A percentile compares a stretch with the other conserved stretches of the same genome.
Conservation (phyloP, 1,140 invertebrate genomes). For the Platyura marginata region DNA sequence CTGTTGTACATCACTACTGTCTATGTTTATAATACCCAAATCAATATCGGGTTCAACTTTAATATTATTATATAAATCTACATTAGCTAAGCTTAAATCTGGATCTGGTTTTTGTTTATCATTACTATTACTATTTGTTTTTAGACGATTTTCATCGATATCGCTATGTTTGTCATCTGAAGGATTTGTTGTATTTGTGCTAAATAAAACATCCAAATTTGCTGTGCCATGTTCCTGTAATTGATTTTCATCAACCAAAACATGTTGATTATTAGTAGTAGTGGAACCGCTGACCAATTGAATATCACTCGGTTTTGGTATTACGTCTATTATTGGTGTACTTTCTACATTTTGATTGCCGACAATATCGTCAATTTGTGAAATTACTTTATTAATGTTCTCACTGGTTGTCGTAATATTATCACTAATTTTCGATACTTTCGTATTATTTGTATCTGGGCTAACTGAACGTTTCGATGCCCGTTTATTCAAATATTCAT, state of each 20-base stretch:
- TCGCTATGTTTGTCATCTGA: not conserved
- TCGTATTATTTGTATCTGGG: not conserved
- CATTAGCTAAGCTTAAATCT: too few species aligned
- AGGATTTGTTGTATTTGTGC: not conserved
- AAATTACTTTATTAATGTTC: not conserved
- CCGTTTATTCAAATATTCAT: slow-evolving; percentile 1
- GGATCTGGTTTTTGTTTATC: too few species aligned
- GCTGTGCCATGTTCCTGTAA: not conserved
- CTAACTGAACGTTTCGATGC: slow-evolving; percentile 1
- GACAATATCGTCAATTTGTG: too few species aligned
- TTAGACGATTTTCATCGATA: not conserved
- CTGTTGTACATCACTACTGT: too few species aligned
- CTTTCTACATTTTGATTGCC: not conserved
- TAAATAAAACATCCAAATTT: not conserved
- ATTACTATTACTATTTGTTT: not conserved
- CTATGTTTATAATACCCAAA: too few species aligned
- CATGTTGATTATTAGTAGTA: too few species aligned
- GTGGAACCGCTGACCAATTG: too few species aligned
- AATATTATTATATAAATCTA: too few species aligned
- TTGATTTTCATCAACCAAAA: too few species aligned
- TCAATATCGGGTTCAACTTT: not conserved
- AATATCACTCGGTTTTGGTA: not conserved
- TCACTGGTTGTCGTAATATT: too few species aligned
- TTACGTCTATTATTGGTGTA: not conserved
- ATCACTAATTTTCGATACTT: not conserved